Evolutionary conservation across 2,797 vertebrate species (phyloP), one percentile per base, ranked within the genome.

Genomic region (Miichthys miiuy): DNA sequence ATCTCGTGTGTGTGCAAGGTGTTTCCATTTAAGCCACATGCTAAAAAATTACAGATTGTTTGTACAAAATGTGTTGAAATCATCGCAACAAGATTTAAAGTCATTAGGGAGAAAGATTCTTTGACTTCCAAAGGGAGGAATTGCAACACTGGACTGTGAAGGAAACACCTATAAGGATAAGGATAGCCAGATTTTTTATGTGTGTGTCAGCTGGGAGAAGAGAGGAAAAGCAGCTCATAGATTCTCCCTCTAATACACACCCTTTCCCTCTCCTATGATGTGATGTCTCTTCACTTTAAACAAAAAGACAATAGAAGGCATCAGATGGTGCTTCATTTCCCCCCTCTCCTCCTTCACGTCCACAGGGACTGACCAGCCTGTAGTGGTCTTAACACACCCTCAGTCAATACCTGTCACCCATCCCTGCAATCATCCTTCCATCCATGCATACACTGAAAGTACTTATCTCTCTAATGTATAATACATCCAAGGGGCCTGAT

Each of bases 371-470:
- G 75, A 90, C 81, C 68, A 62, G 68, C 42, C 48, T 14, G 17
- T 55, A 67, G 46, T 42, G 75, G 67, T 85, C 78, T 68, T 27
- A 77, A 79, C 55, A 79, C 55, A 72, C 60, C 51, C 73, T 77
- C 75, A 38, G 79, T 94, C 91, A 90, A 93, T 90, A 90, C 57
- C 79, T 80, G 77, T 89, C 89, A 87, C 23, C 38, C 69, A 54
- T 25, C 51, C 46, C 57, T 68, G 65, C 66, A 78, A 75, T 81
- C 82, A 75, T 70, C 74, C 65, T 64, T 60, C 56, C 82, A 57
- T 60, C 65, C 58, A 52, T 81, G 64, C 72, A 70, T 72, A 55
- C 76, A 61, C 52, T 76, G 66, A 66, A 57, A 56, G 50, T 18
- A 11, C 58, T 82, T 56, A 67, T 74, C 25, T 44, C 25, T 47